Conservation (phyloP, 2,113 vertebrate genomes). For the Callithrix jacchus region DNA sequence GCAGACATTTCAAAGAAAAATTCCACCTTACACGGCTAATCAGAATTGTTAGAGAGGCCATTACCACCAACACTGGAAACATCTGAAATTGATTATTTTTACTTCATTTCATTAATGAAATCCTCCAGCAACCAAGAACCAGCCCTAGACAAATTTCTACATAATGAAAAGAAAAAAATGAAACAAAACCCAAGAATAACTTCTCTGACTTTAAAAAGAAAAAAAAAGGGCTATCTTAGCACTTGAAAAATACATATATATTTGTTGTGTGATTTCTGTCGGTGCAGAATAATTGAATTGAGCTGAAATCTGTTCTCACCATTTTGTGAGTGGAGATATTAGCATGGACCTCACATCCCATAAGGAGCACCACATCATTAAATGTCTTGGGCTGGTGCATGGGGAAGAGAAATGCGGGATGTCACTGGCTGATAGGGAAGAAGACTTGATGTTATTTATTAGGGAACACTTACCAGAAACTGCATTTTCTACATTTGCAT, state of each 20-base stretch:
- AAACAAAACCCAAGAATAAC: not conserved
- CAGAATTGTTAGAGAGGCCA: constrained; percentile 84
- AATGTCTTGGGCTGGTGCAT: constrained; percentile 83
- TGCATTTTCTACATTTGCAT: constrained; percentile 84
- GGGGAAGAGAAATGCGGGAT: constrained; percentile 84
- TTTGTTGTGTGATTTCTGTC: not conserved
- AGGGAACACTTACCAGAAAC: constrained; percentile 84
- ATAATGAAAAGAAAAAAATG: not conserved
- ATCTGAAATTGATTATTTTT: constrained; percentile 86
- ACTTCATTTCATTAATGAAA: constrained; percentile 83
- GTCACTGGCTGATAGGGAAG: constrained; percentile 85
- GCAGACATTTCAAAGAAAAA: constrained; percentile 84
- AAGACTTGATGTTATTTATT: constrained; percentile 85
- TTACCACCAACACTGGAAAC: constrained; percentile 84
- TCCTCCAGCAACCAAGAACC: constrained; percentile 71
- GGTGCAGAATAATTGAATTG: not conserved
- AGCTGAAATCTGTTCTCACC: constrained; percentile 72
- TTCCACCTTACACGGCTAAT: constrained; percentile 84
- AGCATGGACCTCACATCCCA: constrained; percentile 83
- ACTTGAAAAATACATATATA: not conserved
- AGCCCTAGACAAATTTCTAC: constrained; percentile 23
- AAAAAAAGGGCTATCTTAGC: not conserved
- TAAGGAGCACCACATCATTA: constrained; percentile 85
- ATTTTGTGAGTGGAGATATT: constrained; percentile 78
- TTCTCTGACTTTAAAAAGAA: not conserved